Evolutionary conservation across 2,797 vertebrate genomes (phyloP), one percentile per base, ranked within the genome.

Genomic region (Hylomyscus alleni): DNA sequence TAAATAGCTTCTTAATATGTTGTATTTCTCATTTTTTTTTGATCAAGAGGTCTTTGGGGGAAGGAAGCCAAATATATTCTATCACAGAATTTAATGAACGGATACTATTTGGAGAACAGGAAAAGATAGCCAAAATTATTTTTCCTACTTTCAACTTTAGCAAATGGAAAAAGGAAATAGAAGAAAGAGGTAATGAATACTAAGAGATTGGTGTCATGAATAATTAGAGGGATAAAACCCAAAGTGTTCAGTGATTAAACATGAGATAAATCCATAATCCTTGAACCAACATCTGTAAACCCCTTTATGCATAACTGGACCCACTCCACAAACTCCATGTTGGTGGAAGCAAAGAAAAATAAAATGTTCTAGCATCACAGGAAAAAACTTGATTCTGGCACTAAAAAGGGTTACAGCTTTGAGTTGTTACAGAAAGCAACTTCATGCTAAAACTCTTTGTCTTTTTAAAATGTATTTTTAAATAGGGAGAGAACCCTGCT

Each of bases 401-500:
- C 98, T 98, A 98, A 99, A 98, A 99, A 98, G 98, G 98, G 98
- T 98, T 98, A 99, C 98, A 93, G 98, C 98, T 98, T 98, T 98
- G 98, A 98, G 98, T 98, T 98, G 98, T 98, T 98, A 99, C 98
- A 98, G 98, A 98, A 98, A 98, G 98, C 98, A 99, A 98, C 97
- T 98, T 99, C 99, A 99, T 99, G 99, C 99, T 99, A 98, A 98
- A 98, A 98, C 97, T 98, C 99, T 98, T 98, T 98, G 97, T 98
- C 98, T 98, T 99, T 99, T 81, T 99, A 98, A 97, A 98, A 98
- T 98, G 97, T 98, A 98, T 99, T 98, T 98, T 98, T 98, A 97
- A 99, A 98, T 98, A 99, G 99, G 98, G 94, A 98, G 98, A 98
- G 98, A 97, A 80, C 98, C 98, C 98, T 98, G 99, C 99, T 99